Evolutionary conservation across 2,797 vertebrate genomes (phyloP).

Genomic region (Acipenser transmontanus): DNA sequence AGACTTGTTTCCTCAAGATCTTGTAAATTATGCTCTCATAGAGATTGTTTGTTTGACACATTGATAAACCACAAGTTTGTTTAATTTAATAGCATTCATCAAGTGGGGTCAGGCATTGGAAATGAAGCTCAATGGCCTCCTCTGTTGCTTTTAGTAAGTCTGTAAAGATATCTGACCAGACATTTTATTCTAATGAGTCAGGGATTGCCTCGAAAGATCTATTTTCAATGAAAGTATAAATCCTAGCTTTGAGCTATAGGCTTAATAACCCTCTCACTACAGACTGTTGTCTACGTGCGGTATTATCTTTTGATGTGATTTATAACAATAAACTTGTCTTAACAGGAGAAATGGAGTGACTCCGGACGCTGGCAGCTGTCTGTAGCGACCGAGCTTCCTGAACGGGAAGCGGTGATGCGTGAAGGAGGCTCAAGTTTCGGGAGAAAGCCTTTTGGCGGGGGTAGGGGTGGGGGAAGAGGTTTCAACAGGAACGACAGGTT

Average conservation of each 20-base stretch:
- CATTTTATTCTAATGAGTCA: no score
- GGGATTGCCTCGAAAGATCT: no score
- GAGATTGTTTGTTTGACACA: no score
- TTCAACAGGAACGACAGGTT: conserved; percentile 32
- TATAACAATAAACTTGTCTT: not conserved
- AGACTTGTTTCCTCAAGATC: no score
- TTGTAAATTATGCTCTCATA: no score
- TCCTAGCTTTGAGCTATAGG: not conserved
- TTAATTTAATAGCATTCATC: no score
- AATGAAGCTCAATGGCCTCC: no score
- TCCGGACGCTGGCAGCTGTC: conserved; percentile 82
- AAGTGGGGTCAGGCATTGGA: no score
- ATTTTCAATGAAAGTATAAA: not conserved
- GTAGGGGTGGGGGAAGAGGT: conserved; percentile 34
- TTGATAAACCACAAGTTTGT: no score
- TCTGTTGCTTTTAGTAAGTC: no score
- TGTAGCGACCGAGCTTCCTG: conserved; percentile 76
- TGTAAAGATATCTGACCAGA: no score
- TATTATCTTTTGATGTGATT: not conserved
- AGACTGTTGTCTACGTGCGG: not conserved
- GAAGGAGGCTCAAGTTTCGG: conserved; percentile 40
- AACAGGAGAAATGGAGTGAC: conserved; percentile 78
- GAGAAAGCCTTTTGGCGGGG: conserved; percentile 51
- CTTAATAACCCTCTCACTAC: not conserved
- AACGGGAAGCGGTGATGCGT: conserved; percentile 67